Evolutionary conservation across 2,797 vertebrate genomes (phyloP), one percentile per base, ranked within the genome.

Genomic region (Cynodonichthys magdalenae): DNA sequence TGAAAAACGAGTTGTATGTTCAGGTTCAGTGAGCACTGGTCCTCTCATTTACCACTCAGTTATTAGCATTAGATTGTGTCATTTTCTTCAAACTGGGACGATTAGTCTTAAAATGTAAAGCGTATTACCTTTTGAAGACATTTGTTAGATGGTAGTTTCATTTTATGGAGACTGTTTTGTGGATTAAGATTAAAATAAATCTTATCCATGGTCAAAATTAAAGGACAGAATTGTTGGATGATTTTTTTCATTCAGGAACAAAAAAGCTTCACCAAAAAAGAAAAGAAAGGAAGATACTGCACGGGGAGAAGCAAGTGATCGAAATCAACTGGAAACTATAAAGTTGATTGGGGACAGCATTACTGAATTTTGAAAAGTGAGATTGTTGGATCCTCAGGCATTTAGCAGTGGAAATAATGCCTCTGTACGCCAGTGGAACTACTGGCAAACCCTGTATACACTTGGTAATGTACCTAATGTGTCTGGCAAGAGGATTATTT

Each of bases 361-460:
- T 17, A 36, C 34, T 11, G 34, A 11, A 57, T 52, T 64, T 29
- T 49, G 11, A 48, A 70, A 63, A 44, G 7, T 62, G 39, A 36
- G 47, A 58, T 20, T 14, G 11, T 47, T 54, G 28, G 36, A 24
- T 19, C 41, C 36, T 44, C 36, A 53, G 49, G 17, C 20, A 27
- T 12, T 19, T 56, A 46, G 19, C 19, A 24, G 57, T 59, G 53
- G 47, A 63, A 71, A 71, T 65, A 49, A 57, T 59, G 34, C 49
- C 34, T 28, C 66, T 44, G 57, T 59, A 63, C 74, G 72, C 61
- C 69, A 75, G 56, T 18, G 42, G 39, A 59, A 59, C 28, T 53
- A 56, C 66, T 74, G 66, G 66, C 66, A 64, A 18, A 46, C 15
- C 15, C 14, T 45, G 19, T 39, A 31, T 34, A 12, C 4, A 63